Conservation (phyloP, 2,888 invertebrate genomes). For the Diaprepes abbreviatus region DNA sequence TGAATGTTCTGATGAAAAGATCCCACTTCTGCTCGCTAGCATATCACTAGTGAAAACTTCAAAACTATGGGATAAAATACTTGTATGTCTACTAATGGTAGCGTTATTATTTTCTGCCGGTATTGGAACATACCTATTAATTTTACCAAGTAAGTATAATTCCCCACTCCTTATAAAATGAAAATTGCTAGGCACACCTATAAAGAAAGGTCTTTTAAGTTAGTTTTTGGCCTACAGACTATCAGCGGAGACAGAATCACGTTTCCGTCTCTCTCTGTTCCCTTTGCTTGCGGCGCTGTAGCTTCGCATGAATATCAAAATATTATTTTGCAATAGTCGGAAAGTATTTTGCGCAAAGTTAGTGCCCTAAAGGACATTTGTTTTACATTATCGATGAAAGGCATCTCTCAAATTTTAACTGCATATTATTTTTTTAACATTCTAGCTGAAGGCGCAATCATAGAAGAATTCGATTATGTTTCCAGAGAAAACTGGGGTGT, state of each 20-base stretch:
- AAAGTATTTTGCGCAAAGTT: too few species aligned
- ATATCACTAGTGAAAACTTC: not conserved
- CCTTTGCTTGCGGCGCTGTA: too few species aligned
- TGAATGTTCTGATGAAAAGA: conserved; percentile 18
- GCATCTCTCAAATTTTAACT: too few species aligned
- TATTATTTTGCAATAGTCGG: too few species aligned
- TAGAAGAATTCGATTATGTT: conserved; percentile 43
- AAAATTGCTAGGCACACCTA: not conserved
- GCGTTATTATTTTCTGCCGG: conserved; percentile 10
- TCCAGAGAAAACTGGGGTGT: conserved; percentile 34
- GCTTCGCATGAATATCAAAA: too few species aligned
- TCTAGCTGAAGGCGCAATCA: conserved; percentile 31
- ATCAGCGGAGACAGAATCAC: too few species aligned
- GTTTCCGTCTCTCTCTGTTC: too few species aligned
- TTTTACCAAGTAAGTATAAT: conserved; percentile 18
- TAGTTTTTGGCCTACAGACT: too few species aligned
- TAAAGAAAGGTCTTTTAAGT: not conserved
- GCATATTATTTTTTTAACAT: not conserved
- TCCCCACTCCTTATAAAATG: not conserved
- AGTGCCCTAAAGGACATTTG: too few species aligned
- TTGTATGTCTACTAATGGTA: conserved; percentile 10
- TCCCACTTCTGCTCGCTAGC: conserved; percentile 14
- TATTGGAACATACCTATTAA: conserved; percentile 24
- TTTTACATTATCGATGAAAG: too few species aligned
- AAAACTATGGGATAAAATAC: conserved; percentile 12